These are phyloP conservation scores for Clupea harengus DNA, from an alignment of 2,113 vertebrate genomes.

Conservation along the genomic window DNA sequence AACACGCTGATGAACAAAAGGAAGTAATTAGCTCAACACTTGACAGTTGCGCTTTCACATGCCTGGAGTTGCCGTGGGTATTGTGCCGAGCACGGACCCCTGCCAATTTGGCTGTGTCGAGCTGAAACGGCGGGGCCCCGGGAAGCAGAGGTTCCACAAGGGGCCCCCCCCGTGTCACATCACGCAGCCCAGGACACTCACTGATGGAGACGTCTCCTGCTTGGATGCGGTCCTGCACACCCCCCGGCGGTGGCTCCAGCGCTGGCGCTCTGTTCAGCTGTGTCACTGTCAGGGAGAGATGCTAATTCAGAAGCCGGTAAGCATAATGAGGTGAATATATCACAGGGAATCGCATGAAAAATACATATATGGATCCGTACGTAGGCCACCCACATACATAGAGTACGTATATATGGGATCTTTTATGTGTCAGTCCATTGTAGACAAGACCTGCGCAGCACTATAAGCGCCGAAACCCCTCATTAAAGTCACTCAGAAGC, in stretches of 20 bases:
- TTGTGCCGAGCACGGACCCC: constrained; percentile 57
- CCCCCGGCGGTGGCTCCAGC: neutral
- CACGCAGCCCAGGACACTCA: neutral
- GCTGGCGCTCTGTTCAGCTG: neutral
- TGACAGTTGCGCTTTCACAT: constrained; percentile 59
- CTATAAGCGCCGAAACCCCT: neutral
- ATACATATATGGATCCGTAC: neutral
- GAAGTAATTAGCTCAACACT: constrained; percentile 66
- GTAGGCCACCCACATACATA: neutral
- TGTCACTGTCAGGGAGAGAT: neutral
- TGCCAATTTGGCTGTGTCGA: constrained; percentile 53
- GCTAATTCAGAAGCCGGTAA: neutral
- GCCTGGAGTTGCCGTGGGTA: constrained; percentile 59
- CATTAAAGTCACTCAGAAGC: neutral
- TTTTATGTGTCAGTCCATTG: constrained; percentile 2
- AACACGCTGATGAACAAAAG: constrained; percentile 59
- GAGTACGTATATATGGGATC: neutral
- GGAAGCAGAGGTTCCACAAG: neutral
- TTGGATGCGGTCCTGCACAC: constrained; percentile 43
- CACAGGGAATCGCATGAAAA: neutral
- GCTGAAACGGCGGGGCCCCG: constrained; percentile 27
- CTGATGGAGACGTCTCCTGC: constrained; percentile 39
- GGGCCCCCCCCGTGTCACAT: neutral
- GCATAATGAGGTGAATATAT: neutral
- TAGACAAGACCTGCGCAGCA: neutral